Percentiles rank a stretch among this genome's conserved stretches.
Evolutionary conservation across 2,888 invertebrate genomes (phyloP).

Genomic region (Cotesia congregata): DNA sequence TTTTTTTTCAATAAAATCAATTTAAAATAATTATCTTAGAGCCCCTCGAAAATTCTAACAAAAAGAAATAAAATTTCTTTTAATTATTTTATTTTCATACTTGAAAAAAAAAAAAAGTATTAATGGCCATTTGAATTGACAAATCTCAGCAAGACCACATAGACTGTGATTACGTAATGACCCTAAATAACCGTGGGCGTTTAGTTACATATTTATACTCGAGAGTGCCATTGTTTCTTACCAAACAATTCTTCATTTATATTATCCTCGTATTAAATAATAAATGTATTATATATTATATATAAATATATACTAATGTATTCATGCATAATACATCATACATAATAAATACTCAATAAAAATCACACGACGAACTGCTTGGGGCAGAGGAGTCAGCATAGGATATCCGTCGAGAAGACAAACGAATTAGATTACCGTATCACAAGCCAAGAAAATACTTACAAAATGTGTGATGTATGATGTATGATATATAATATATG

Average conservation of each 20-base stretch:
- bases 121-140: neutral
- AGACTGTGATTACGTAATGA: neutral
- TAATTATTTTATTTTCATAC: no score
- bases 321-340: no score
- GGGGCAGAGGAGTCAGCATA: neutral
- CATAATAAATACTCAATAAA: no score
- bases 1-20: no score
- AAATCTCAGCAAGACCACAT: neutral
- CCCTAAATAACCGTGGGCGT: neutral
- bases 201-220: neutral
- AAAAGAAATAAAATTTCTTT: no score
- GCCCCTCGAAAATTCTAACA: no score
- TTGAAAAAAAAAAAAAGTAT: neutral
- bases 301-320: no score
- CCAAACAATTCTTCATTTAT: neutral
- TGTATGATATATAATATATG: neutral
- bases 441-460: neutral
- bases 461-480: neutral
- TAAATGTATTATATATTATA: neutral
- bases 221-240: neutral
- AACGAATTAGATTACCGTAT: constrained; percentile 27
- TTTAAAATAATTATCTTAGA: no score
- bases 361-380: neutral
- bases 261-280: neutral
- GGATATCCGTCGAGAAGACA: constrained; percentile 21